Evolutionary conservation across 2,113 vertebrate species (phyloP).

Genomic region (Alces alces): DNA sequence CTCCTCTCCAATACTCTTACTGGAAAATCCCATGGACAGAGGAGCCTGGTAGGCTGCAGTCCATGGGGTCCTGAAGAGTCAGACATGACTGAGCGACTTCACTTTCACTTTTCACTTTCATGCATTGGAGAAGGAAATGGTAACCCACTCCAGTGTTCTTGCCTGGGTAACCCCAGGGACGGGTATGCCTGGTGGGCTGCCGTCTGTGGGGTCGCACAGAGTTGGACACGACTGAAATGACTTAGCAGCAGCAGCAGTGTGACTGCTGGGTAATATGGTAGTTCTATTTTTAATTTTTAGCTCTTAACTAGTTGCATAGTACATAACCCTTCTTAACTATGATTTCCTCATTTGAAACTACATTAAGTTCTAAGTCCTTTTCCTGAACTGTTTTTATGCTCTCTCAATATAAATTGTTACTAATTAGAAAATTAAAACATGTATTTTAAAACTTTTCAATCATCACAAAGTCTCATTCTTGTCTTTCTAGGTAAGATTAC

Average conservation of each 20-base stretch:
- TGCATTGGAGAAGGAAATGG: not conserved
- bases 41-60: not conserved
- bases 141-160: not conserved
- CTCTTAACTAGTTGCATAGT: not conserved
- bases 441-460: not conserved
- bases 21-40: not conserved
- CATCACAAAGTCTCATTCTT: not conserved
- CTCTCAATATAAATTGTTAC: not conserved
- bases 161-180: not conserved
- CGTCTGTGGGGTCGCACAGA: not conserved
- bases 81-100: not conserved
- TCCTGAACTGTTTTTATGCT: not conserved
- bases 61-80: not conserved
- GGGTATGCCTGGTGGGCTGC: not conserved
- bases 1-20: not conserved
- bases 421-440: not conserved
- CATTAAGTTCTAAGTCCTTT: not conserved
- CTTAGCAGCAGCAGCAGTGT: not conserved
- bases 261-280: not conserved
- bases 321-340: not conserved
- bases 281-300: not conserved
- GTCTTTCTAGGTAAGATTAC: constrained; percentile 35
- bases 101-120: not conserved
- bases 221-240: accelerated
- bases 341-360: not conserved